Evolutionary conservation across 2,888 invertebrate genomes (phyloP).

Genomic region (Ferrisia virgata): DNA sequence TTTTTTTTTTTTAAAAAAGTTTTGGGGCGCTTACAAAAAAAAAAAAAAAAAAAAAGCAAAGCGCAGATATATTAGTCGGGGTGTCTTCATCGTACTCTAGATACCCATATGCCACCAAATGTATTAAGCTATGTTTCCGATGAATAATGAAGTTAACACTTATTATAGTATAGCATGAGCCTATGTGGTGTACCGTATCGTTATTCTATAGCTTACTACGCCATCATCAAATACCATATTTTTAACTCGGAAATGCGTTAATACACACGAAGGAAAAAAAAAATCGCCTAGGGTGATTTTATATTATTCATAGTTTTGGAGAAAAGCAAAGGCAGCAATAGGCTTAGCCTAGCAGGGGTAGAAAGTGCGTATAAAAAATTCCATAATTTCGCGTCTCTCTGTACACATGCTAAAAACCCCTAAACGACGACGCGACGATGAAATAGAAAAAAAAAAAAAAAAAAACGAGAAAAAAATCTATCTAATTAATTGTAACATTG

Average conservation of each 20-base stretch:
- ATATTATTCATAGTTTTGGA: not conserved
- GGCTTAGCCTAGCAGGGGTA: no score
- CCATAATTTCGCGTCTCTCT: not conserved
- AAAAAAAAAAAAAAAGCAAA: conserved; percentile 6
- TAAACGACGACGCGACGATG: not conserved
- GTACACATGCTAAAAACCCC: no score
- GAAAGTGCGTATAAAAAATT: not conserved
- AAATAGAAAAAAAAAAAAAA: not conserved
- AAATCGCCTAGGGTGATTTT: not conserved
- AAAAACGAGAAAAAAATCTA: not conserved
- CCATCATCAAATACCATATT: conserved; percentile 6
- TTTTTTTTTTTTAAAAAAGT: no score
- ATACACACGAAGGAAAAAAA: not conserved
- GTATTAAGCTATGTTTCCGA: not conserved
- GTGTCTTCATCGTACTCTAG: not conserved
- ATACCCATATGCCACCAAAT: not conserved
- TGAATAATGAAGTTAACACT: conserved; percentile 36
- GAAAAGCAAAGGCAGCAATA: not conserved
- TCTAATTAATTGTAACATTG: conserved; percentile 37
- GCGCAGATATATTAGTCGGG: conserved; percentile 36
- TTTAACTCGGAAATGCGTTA: not conserved
- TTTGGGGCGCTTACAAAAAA: no score
- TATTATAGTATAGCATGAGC: not conserved
- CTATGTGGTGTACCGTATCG: not conserved
- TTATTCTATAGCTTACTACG: not conserved